These are phyloP conservation scores for Mamestra configurata DNA, from an alignment of 1,140 invertebrate species.

Conservation along the genomic window DNA sequence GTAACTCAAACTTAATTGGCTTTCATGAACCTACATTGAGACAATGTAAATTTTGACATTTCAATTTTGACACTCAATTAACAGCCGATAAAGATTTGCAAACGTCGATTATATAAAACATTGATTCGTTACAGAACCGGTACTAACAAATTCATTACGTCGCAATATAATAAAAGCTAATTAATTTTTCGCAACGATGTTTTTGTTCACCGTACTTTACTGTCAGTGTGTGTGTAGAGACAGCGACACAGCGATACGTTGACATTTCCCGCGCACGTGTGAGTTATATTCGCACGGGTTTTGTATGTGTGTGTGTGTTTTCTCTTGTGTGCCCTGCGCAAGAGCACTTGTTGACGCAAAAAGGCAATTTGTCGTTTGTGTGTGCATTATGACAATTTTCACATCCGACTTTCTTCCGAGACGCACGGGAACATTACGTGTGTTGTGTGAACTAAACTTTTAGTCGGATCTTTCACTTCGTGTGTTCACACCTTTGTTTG, in stretches of 20 bases:
- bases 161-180: conserved; percentile 43
- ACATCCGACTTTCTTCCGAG: conserved; percentile 84
- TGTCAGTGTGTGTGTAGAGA: conserved; percentile 34
- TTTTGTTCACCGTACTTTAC: conserved; percentile 59
- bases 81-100: conserved; percentile 32
- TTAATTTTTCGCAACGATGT: conserved; percentile 43
- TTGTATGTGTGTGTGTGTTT: conserved; percentile 63
- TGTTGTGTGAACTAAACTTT: conserved; percentile 67
- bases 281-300: conserved; percentile 52
- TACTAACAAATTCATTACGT: conserved; percentile 44
- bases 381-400: conserved; percentile 80
- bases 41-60: conserved; percentile 32
- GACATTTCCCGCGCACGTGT: conserved; percentile 56
- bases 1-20: too few species aligned
- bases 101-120: conserved; percentile 50
- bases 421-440: conserved; percentile 61
- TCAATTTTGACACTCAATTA: conserved; percentile 27
- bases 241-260: conserved; percentile 41
- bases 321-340: conserved; percentile 70
- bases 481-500: conserved; percentile 79
- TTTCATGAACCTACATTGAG: not conserved
- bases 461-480: conserved; percentile 68
- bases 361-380: conserved; percentile 67
- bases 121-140: conserved; percentile 38
- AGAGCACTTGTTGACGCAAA: conserved; percentile 70